Evolutionary conservation across 1,140 invertebrate species (phyloP).

Genomic region (Mya arenaria): DNA sequence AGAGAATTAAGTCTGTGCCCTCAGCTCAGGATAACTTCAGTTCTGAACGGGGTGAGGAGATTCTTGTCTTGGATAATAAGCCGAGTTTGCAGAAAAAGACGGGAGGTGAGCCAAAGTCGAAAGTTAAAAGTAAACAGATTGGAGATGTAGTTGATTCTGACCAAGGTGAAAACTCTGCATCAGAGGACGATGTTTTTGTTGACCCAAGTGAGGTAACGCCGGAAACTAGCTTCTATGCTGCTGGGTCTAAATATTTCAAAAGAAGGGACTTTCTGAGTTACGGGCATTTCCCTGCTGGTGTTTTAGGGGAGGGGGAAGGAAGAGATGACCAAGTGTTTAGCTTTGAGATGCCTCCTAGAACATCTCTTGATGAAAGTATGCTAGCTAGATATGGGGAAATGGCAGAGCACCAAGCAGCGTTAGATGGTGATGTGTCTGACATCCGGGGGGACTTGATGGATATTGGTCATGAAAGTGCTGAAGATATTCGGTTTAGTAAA

Average conservation of each 20-base stretch:
- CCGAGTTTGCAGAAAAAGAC: constrained; percentile 68
- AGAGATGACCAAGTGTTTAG: constrained; percentile 35
- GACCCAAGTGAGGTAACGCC: constrained; percentile 51
- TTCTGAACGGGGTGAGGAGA: constrained; percentile 67
- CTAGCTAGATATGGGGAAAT: constrained; percentile 51
- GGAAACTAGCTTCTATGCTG: constrained; percentile 37
- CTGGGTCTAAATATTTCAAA: constrained; percentile 50
- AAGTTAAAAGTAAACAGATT: constrained; percentile 56
- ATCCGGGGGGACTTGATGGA: constrained; percentile 69
- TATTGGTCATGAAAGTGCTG: constrained; percentile 39
- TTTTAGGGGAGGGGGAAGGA: not conserved
- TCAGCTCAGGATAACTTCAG: constrained; percentile 21
- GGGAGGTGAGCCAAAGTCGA: constrained; percentile 53
- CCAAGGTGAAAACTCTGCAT: constrained; percentile 50
- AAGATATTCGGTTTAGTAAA: constrained; percentile 68
- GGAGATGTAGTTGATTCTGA: constrained; percentile 60
- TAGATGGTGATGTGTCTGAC: constrained; percentile 57
- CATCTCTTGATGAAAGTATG: constrained; percentile 72
- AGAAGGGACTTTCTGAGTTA: constrained; percentile 49
- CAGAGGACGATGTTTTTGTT: constrained; percentile 65
- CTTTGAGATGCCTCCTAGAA: constrained; percentile 35
- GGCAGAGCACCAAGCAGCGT: not conserved
- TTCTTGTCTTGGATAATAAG: constrained; percentile 68
- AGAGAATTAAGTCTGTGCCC: constrained; percentile 14
- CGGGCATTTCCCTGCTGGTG: constrained; percentile 23